These are phyloP conservation scores for Apotomis capreana DNA, from an alignment of 2,888 invertebrate species.

Conservation along the genomic window DNA sequence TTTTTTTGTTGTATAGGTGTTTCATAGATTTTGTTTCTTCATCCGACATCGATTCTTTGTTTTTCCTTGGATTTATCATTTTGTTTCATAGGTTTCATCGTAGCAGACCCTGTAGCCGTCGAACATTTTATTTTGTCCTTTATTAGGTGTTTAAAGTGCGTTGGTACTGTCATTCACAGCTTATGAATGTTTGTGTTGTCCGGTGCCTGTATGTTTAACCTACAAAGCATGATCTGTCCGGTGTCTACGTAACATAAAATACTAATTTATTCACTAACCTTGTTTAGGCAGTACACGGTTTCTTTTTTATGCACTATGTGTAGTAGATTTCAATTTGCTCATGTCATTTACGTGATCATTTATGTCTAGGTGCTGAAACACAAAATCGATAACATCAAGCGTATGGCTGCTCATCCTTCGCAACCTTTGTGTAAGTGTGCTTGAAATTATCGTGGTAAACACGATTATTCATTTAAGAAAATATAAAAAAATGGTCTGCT, in stretches of 20 bases:
- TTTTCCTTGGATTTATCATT: slow-evolving; percentile 52
- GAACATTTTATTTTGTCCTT: slow-evolving; percentile 36
- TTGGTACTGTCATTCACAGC: slow-evolving; percentile 32
- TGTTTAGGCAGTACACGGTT: slow-evolving; percentile 28
- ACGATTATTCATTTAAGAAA: no score
- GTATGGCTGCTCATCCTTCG: slow-evolving; percentile 97
- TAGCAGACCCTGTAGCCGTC: slow-evolving; percentile 33
- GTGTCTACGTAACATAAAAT: slow-evolving; percentile 38
- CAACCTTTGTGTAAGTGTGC: slow-evolving; percentile 95
- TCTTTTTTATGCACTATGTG: slow-evolving; percentile 33
- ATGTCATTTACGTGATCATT: slow-evolving; percentile 42
- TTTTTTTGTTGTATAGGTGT: slow-evolving; percentile 49
- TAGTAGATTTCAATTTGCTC: neutral
- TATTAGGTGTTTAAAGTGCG: slow-evolving; percentile 46
- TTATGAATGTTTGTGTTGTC: slow-evolving; percentile 38
- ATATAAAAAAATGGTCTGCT: no score
- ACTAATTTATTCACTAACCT: slow-evolving; percentile 23
- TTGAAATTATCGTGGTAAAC: no score
- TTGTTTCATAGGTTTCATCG: slow-evolving; percentile 45
- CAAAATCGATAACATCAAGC: slow-evolving; percentile 95
- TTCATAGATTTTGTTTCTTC: slow-evolving; percentile 45
- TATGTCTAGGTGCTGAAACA: slow-evolving; percentile 93
- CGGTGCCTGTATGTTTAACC: slow-evolving; percentile 33
- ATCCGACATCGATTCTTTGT: slow-evolving; percentile 52
- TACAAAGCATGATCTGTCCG: slow-evolving; percentile 43